Conservation (phyloP, 2,113 vertebrate genomes). For the Gymnarchus niloticus region DNA sequence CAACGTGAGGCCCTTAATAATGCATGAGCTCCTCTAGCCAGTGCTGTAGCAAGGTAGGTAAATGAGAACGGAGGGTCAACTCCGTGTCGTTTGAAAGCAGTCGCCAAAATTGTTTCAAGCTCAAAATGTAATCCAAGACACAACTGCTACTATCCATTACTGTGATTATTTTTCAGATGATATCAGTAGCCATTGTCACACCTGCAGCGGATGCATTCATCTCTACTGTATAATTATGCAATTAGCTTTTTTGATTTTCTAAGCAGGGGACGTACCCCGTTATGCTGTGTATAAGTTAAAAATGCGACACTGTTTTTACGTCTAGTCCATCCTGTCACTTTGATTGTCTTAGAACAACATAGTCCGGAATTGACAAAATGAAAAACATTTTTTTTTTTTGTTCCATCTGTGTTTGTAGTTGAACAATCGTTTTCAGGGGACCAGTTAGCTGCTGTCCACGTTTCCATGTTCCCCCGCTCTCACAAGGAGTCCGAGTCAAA, state of each 20-base stretch:
- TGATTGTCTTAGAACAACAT: neutral
- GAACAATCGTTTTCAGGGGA: neutral
- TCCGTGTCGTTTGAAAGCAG: too few relatives aligned
- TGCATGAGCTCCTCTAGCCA: neutral
- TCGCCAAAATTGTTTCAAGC: neutral
- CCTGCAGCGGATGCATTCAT: conserved; percentile 28
- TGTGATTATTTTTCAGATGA: conserved; percentile 33
- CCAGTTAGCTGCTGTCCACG: neutral
- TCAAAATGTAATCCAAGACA: neutral
- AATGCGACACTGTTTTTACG: neutral
- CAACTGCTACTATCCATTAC: conserved; percentile 19
- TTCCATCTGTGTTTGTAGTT: neutral
- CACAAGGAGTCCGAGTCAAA: neutral
- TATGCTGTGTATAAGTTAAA: conserved; percentile 8
- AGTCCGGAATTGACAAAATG: neutral
- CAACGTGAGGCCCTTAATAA: too few relatives aligned
- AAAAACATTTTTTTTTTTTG: neutral
- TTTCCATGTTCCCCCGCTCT: neutral
- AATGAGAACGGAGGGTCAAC: too few relatives aligned
- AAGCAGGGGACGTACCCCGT: neutral
- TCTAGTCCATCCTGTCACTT: neutral
- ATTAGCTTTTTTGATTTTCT: neutral
- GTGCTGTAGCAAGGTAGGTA: neutral
- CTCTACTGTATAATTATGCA: conserved; percentile 28
- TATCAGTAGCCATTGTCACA: conserved; percentile 34